These are phyloP conservation scores for Xyrichtys novacula DNA, from an alignment of 2,797 vertebrate genomes.

Conservation along the genomic window DNA sequence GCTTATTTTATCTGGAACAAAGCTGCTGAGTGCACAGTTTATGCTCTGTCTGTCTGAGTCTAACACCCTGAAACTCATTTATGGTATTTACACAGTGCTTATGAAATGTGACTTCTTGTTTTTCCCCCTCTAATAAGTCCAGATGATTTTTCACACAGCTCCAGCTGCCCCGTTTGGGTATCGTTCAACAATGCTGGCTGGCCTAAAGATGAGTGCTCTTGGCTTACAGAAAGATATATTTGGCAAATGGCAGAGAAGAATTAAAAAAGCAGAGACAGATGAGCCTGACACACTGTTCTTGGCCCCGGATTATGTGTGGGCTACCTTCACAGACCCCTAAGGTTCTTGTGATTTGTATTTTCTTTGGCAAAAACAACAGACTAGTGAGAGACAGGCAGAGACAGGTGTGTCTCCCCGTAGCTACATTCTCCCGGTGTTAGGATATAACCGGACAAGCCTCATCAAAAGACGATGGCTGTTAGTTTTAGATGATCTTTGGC, in stretches of 20 bases:
- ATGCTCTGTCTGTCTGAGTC: conserved; percentile 1
- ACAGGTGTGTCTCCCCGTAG: conserved; percentile 66
- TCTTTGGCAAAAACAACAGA: conserved; percentile 63
- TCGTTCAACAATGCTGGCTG: conserved; percentile 43
- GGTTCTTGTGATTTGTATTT: conserved; percentile 57
- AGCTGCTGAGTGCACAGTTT: conserved; percentile 25
- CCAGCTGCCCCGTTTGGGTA: conserved; percentile 42
- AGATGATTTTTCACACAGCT: conserved; percentile 38
- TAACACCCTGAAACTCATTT: conserved; percentile 21
- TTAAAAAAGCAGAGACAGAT: conserved; percentile 55
- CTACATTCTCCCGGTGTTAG: conserved; percentile 65
- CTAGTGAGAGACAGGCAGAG: conserved; percentile 46
- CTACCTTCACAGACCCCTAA: conserved; percentile 44
- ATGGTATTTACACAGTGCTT: conserved; percentile 30
- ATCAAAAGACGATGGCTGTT: conserved; percentile 52
- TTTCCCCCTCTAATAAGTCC: conserved; percentile 43
- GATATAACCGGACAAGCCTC: conserved; percentile 50
- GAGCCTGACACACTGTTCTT: conserved; percentile 58
- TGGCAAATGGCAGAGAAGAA: conserved; percentile 56
- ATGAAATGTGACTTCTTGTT: conserved; percentile 37
- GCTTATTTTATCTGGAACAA: conserved; percentile 54
- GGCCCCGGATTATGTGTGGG: conserved; percentile 34
- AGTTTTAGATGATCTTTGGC: conserved; percentile 71
- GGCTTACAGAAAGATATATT: conserved; percentile 52
- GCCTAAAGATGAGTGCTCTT: conserved; percentile 54